Evolutionary conservation across 1,140 invertebrate species (phyloP).

Genomic region (Drosophila simulans): DNA sequence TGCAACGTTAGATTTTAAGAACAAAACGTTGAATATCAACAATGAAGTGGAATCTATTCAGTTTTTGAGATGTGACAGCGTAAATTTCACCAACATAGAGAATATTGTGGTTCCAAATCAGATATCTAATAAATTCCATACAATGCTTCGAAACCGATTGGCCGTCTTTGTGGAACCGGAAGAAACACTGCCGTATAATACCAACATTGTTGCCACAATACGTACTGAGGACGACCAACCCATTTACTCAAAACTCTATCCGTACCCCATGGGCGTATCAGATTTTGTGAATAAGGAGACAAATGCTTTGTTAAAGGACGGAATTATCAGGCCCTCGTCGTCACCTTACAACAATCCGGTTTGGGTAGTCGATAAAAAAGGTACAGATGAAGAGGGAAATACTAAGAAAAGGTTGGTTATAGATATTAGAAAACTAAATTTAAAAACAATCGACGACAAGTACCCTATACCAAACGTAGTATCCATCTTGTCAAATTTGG

Average conservation of each 20-base stretch:
- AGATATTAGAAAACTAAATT: slow-evolving; percentile 1
- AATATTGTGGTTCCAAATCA: not conserved
- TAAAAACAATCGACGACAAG: too few species aligned
- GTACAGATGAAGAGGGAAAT: too few species aligned
- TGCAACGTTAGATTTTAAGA: not conserved
- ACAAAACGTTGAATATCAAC: not conserved
- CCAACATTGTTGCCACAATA: not conserved
- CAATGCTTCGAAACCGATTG: not conserved
- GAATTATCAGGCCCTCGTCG: not conserved
- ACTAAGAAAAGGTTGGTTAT: not conserved
- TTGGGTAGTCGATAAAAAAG: too few species aligned
- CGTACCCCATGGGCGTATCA: not conserved
- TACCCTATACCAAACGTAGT: too few species aligned
- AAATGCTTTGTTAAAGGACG: slow-evolving; percentile 1
- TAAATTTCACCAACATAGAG: not conserved
- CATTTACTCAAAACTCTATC: not conserved
- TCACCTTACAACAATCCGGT: not conserved
- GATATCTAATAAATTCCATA: not conserved
- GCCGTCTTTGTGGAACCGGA: not conserved
- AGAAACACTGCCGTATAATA: not conserved
- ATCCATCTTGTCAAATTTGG: too few species aligned
- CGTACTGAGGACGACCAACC: not conserved
- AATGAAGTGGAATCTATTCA: not conserved
- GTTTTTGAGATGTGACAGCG: not conserved
- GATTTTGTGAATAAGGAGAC: not conserved